These are phyloP conservation scores for Bettongia penicillata DNA, from an alignment of 2,113 vertebrate species.

Conservation along the genomic window DNA sequence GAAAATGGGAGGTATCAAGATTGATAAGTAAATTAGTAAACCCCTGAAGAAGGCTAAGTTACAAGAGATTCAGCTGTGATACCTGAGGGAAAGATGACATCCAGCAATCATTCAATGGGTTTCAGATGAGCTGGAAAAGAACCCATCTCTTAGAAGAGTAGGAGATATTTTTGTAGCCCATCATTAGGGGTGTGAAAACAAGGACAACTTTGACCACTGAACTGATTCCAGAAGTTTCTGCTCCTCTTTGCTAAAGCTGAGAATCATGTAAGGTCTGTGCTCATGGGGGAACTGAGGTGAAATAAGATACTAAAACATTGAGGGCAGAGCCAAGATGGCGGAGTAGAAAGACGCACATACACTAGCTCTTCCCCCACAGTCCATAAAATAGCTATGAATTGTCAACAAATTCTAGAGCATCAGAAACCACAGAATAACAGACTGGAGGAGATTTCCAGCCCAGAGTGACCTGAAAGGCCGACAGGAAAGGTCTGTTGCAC, in stretches of 20 bases:
- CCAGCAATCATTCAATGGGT: background rate
- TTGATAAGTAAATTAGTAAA: background rate
- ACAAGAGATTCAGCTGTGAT: background rate
- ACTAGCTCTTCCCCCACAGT: no score
- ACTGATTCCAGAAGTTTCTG: constrained; percentile 36
- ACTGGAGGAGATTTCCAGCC: no score
- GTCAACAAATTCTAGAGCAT: no score
- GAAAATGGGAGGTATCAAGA: background rate
- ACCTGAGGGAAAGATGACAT: background rate
- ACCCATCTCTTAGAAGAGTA: background rate
- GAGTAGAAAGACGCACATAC: no score
- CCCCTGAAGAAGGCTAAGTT: background rate
- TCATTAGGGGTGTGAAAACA: background rate
- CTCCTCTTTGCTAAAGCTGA: constrained; percentile 52
- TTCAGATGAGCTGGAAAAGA: background rate
- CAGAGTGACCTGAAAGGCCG: no score
- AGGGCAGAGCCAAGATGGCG: no score
- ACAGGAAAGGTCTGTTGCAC: no score
- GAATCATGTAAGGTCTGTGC: constrained; percentile 64
- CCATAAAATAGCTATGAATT: no score
- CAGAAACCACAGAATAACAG: no score
- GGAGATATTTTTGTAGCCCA: background rate
- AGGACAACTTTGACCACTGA: background rate
- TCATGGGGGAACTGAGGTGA: constrained; percentile 68
- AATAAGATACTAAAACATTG: constrained; percentile 68